Conservation (phyloP, 2,797 vertebrate species). For the Danio choprae region DNA sequence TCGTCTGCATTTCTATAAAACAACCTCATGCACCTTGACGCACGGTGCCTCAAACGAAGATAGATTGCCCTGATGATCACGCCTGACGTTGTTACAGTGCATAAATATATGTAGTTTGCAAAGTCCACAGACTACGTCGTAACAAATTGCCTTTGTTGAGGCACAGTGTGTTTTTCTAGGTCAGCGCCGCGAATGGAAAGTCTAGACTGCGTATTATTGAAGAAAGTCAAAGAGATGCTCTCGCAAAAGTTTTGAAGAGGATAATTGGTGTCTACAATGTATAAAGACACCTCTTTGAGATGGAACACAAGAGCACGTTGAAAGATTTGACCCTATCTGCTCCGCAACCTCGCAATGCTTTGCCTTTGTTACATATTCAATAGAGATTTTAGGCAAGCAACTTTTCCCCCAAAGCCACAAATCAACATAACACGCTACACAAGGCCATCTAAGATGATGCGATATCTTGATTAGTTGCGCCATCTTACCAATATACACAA, state of each 20-base stretch:
- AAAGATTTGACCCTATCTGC: constrained; percentile 6
- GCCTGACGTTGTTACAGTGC: constrained; percentile 10
- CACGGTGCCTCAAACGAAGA: not conserved
- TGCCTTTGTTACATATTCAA: constrained; percentile 36
- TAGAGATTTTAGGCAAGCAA: constrained; percentile 50
- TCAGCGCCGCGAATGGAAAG: not conserved
- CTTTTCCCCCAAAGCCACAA: constrained; percentile 31
- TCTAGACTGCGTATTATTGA: not conserved
- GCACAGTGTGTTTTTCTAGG: constrained; percentile 30
- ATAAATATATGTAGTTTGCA: constrained; percentile 7
- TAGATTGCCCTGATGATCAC: constrained; percentile 9
- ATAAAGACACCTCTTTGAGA: constrained; percentile 22
- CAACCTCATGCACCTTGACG: not conserved
- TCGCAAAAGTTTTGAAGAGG: constrained; percentile 16
- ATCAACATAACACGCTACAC: constrained; percentile 28
- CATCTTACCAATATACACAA: constrained; percentile 19
- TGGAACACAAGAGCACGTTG: constrained; percentile 28
- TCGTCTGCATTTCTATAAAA: not conserved
- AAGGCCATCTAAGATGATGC: constrained; percentile 29
- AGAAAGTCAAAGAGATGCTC: not conserved
- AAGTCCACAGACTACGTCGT: not conserved
- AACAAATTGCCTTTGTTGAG: constrained; percentile 16
- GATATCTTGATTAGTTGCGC: constrained; percentile 32
- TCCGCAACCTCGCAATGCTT: constrained; percentile 27
- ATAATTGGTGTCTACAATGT: not conserved